Evolutionary conservation across 2,797 vertebrate genomes (phyloP), one percentile per base, ranked within the genome.

Genomic region (Chromobotia macracanthus): DNA sequence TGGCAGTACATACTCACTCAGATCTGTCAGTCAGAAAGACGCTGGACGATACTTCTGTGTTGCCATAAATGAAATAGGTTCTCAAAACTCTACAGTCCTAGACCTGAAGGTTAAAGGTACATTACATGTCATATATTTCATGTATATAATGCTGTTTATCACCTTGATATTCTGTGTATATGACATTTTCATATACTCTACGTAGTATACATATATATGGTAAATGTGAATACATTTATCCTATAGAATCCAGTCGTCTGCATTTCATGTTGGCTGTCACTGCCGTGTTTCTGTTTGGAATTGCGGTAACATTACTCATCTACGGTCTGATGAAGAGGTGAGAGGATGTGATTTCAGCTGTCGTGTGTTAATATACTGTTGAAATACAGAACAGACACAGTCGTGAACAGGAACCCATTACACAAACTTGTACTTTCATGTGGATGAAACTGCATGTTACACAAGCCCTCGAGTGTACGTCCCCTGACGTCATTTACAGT

Each of bases 31-130:
- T 46, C 60, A 18, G 60, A 48, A 13, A 5, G 18, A 79, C 38
- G 51, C 25, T 44, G 75, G 75, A 9, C 69, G 19, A 10, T 82
- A 77, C 44, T 61, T 68, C 53, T 81, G 80, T 48, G 46, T 1
- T 9, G 68, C 80, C 48, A 16, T 41, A 25, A 77, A 81, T 23
- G 51, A 35, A 6, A 48, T 72, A 11, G 74, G 80, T 9, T 72
- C 19, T 23, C 35, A 77, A 15, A 81, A 67, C 48, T 77, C 67
- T 25, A 25, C 38, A 4, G 51, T 66, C n/a, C 3, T n/a, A 16
- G 31, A 25, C 11, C 25, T 81, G 12, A 51, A 46, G 38, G 60
- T 77, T 1, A 12, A 50, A 72, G 74, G 74, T 77, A 76, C 71
- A 5, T 15, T 6, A 61, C 13, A 19, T 55, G 31, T 3, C 31